Evolutionary conservation across 2,888 invertebrate species (phyloP), one percentile per base, ranked within the genome.

Genomic region (Cremastinae sp.): DNA sequence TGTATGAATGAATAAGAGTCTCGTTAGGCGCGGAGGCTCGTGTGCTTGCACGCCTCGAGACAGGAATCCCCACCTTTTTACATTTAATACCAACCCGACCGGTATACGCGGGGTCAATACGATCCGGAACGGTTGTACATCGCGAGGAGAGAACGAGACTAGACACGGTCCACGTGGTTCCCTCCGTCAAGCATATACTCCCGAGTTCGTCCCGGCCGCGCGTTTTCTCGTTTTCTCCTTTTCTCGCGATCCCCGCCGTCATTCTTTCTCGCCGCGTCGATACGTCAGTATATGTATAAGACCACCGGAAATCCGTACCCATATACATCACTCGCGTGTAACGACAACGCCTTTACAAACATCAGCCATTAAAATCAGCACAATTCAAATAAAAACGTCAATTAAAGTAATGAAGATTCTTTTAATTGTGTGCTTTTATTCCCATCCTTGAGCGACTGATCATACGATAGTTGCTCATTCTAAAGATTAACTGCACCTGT

Each of bases 261-360:
- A n/a, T n/a, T n/a, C n/a, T n/a, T n/a, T 70, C 69, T 73, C 65
- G 72, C 54, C 59, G 47, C 36, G 45, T 58, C 41, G 64, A 77
- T 83, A 81, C 80, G 81, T 80, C 82, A 82, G 81, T 81, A n/a
- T n/a, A n/a, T n/a, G n/a, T n/a, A n/a, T n/a, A 82, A 81, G 78
- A 84, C 80, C 68, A 56, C 51, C 75, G 72, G 70, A 66, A 74
- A 45, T 71, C 36, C 38, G 71, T 83, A 58, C 79, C 76, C 75
- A 79, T 20, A 84, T 85, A 47, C 41, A n/a, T 69, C 28, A 28
- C 34, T 49, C 10, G n/a, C n/a, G 12, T 62, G 22, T 20, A 53
- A 16, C 28, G 53, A 10, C 3, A 20, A 18, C 20, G 12, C 49
- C n/a, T 12, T 62, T n/a, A 49, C 9, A 34, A 62, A 49, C 34